phyloP scores from a whole-genome alignment of 2,113 vertebrate species.

The Anthoscopus minutus region DNA sequence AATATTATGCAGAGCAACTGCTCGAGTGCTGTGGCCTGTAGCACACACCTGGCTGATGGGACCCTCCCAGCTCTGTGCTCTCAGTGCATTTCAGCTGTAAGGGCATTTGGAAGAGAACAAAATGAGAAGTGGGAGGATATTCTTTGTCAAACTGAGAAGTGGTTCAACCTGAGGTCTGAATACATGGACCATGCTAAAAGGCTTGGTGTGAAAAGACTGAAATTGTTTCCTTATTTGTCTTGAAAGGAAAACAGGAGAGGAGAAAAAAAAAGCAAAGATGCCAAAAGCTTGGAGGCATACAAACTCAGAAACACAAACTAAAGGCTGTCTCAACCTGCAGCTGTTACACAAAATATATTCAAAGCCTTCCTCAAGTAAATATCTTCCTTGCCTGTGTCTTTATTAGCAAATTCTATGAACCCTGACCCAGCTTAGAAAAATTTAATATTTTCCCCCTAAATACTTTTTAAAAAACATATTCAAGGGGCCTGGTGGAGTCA shows the following conservation, averaged over 20 bases:
- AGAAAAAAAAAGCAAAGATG: conserved; percentile 40
- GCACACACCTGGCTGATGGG: background rate
- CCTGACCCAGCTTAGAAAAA: conserved; percentile 82
- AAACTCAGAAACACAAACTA: conserved; percentile 61
- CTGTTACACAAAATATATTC: conserved; percentile 79
- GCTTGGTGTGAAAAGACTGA: background rate
- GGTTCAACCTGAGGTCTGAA: conserved; percentile 71
- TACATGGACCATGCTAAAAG: conserved; percentile 27
- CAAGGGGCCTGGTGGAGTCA: conserved; percentile 78
- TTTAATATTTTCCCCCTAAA: conserved; percentile 90
- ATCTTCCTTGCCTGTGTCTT: conserved; percentile 79
- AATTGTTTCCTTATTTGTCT: conserved; percentile 34
- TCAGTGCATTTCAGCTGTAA: background rate
- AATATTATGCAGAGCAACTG: background rate
- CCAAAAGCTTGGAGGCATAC: conserved; percentile 45
- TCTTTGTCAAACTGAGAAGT: conserved; percentile 39
- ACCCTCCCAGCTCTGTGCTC: background rate
- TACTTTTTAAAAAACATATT: conserved; percentile 90
- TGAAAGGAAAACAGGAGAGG: conserved; percentile 57
- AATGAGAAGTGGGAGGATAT: background rate
- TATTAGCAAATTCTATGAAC: conserved; percentile 90
- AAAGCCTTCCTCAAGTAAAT: conserved; percentile 75
- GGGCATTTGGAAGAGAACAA: background rate
- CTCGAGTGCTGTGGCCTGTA: background rate
- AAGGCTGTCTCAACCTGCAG: conserved; percentile 77